A percentile compares a stretch with the other conserved stretches of the same genome.
These are phyloP conservation scores for Cossypha dichroa DNA, from an alignment of 2,797 vertebrate species.

Conservation along the genomic window DNA sequence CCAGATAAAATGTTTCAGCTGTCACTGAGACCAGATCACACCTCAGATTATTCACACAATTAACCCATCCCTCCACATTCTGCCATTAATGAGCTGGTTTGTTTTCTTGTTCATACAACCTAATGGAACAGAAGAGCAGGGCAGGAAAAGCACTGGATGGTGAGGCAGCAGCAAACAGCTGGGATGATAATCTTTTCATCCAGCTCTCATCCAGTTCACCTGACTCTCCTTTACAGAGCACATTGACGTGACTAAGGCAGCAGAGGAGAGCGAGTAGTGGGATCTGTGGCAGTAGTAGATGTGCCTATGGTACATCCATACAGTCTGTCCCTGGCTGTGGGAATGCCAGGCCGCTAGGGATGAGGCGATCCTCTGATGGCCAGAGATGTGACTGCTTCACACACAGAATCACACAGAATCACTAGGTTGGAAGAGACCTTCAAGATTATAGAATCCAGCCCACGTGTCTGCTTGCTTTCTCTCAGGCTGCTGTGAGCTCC, in stretches of 20 bases:
- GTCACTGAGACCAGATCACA: neutral
- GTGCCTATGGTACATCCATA: neutral
- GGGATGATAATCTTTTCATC: neutral
- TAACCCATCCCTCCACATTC: neutral
- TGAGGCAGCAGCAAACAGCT: neutral
- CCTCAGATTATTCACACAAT: neutral
- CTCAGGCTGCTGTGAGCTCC: neutral
- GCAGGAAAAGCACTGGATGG: neutral
- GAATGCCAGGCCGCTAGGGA: neutral
- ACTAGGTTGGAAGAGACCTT: too few species aligned
- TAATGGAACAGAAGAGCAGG: neutral
- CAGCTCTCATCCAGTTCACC: neutral
- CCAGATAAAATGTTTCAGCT: neutral
- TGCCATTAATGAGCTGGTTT: neutral
- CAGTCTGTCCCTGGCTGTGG: neutral
- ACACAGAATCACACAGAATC: too few species aligned
- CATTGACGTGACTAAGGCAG: neutral
- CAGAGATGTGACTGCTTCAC: neutral
- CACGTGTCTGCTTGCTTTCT: neutral
- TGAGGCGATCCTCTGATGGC: neutral
- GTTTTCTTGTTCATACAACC: neutral
- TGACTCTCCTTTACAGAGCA: neutral
- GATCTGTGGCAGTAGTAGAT: neutral
- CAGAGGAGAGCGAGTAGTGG: neutral
- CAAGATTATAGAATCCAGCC: neutral